phyloP scores from a whole-genome alignment of 2,888 invertebrate species.

The Chymomyza amoena region DNA sequence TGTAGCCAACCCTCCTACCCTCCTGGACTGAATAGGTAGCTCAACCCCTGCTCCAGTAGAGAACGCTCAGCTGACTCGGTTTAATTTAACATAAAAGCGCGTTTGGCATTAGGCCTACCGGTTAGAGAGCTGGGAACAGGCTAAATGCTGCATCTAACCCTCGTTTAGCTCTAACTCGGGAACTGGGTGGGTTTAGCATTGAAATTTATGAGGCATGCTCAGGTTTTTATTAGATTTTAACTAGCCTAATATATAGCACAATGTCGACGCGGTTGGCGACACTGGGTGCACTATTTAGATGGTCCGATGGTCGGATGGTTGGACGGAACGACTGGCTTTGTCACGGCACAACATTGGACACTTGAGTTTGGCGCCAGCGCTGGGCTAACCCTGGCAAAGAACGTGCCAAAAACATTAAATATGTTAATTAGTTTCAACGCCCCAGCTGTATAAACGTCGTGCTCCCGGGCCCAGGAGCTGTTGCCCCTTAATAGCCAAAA shows the following conservation, averaged over 20 bases:
- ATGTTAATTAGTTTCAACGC: slow-evolving; percentile 77
- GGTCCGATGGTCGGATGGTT: not conserved
- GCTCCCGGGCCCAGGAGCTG: not conserved
- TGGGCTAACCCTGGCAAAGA: slow-evolving; percentile 55
- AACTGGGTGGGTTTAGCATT: slow-evolving; percentile 22
- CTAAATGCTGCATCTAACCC: slow-evolving; percentile 10
- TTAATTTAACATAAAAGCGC: slow-evolving; percentile 72
- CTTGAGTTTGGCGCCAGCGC: slow-evolving; percentile 17
- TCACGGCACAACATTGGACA: not conserved
- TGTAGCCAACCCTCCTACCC: slow-evolving; percentile 32
- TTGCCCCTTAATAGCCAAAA: slow-evolving; percentile 25
- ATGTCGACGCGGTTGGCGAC: not conserved
- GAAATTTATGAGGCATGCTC: slow-evolving; percentile 79
- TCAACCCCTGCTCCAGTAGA: not conserved
- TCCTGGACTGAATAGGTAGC: not conserved
- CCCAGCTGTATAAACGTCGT: slow-evolving; percentile 27
- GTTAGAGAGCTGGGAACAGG: not conserved
- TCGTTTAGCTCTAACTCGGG: slow-evolving; percentile 14
- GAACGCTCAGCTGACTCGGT: slow-evolving; percentile 21
- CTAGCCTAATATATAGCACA: slow-evolving; percentile 73
- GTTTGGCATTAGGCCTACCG: slow-evolving; percentile 53
- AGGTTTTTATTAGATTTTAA: slow-evolving; percentile 79
- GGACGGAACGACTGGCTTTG: slow-evolving; percentile 2
- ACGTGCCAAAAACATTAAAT: slow-evolving; percentile 78
- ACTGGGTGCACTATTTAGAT: too few relatives aligned